Evolutionary conservation across 1,140 invertebrate species (phyloP).

Genomic region (Melipona quadrifasciata): DNA sequence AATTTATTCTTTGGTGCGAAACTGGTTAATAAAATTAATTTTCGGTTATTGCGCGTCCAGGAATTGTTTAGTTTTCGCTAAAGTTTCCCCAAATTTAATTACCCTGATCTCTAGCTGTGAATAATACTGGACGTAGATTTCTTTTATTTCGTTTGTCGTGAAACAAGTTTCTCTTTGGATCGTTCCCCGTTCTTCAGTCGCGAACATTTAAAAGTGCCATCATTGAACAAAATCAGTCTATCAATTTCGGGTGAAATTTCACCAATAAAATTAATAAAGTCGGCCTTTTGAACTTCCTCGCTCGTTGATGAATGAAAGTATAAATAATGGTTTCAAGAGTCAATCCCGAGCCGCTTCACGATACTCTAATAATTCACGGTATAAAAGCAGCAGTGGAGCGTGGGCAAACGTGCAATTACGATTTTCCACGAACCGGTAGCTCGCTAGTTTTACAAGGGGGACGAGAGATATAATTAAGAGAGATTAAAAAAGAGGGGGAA

Average conservation of each 20-base stretch:
- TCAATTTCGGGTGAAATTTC: background rate
- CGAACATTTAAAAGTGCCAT: too few species aligned
- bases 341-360: background rate
- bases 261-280: background rate
- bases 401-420: constrained; percentile 14
- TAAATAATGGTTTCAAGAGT: background rate
- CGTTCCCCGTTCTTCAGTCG: too few species aligned
- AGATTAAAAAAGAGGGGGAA: constrained; percentile 13
- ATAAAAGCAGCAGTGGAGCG: background rate
- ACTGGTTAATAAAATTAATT: too few species aligned
- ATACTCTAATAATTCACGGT: background rate
- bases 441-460: background rate
- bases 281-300: background rate
- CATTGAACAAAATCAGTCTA: background rate
- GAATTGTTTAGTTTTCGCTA: too few species aligned
- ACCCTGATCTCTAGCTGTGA: too few species aligned
- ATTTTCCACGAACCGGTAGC: background rate
- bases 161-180: too few species aligned
- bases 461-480: constrained; percentile 28
- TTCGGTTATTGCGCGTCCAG: too few species aligned
- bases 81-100: too few species aligned
- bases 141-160: too few species aligned
- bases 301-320: background rate
- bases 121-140: too few species aligned
- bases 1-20: too few species aligned